These are phyloP conservation scores for Ranitomeya imitator DNA, from an alignment of 2,113 vertebrate species.

Conservation along the genomic window DNA sequence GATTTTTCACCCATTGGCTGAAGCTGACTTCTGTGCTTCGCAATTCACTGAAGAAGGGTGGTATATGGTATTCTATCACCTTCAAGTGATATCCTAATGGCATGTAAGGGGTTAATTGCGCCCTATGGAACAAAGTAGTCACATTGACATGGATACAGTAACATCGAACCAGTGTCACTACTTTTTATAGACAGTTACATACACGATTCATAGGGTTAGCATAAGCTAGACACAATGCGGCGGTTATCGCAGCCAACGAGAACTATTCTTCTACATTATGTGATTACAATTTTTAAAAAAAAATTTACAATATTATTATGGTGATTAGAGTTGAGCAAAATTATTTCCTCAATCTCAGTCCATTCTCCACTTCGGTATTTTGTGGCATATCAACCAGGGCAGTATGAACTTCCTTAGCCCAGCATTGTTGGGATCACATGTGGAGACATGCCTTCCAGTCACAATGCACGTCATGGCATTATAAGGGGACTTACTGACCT, in stretches of 20 bases:
- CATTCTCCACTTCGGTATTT: too few species aligned
- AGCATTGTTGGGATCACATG: too few species aligned
- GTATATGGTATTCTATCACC: neutral
- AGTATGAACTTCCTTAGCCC: too few species aligned
- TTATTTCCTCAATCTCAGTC: neutral
- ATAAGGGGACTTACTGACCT: too few species aligned
- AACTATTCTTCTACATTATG: neutral
- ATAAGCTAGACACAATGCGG: neutral
- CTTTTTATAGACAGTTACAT: neutral
- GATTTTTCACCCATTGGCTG: neutral
- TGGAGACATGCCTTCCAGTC: too few species aligned
- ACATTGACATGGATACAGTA: neutral
- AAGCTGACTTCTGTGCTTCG: conserved; percentile 45
- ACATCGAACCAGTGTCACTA: neutral
- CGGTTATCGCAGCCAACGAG: neutral
- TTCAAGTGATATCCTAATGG: neutral
- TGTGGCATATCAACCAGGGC: too few species aligned
- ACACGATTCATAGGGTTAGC: neutral
- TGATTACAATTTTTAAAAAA: neutral
- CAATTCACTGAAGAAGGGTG: conserved; percentile 26
- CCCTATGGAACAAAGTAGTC: neutral
- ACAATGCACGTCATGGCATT: too few species aligned
- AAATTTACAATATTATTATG: neutral
- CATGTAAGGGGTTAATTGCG: conserved; percentile 2
- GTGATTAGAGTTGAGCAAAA: neutral